Percentiles rank a stretch among this genome's conserved stretches.
Evolutionary conservation across 2,797 vertebrate species (phyloP).

Genomic region (Neostethus bicornis): DNA sequence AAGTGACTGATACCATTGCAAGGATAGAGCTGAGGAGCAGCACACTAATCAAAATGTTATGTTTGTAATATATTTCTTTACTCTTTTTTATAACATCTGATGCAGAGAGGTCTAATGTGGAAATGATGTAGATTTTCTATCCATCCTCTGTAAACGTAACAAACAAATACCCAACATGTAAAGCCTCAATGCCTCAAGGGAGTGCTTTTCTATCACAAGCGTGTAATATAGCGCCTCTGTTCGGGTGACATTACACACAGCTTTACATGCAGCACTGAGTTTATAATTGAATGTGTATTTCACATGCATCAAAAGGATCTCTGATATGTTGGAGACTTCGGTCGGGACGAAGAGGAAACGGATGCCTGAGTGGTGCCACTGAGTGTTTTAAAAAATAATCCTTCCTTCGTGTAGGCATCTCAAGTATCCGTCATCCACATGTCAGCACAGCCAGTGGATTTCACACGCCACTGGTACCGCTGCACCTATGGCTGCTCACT

Average conservation of each 20-base stretch:
- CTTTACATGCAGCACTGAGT: conserved; percentile 71
- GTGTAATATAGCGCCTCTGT: conserved; percentile 70
- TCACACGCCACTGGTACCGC: conserved; percentile 84
- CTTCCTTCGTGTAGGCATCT: conserved; percentile 76
- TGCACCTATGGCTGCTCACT: conserved; percentile 58
- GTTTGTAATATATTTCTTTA: conserved; percentile 65
- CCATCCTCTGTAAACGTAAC: conserved; percentile 50
- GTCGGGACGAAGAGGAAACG: conserved; percentile 44
- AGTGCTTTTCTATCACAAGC: conserved; percentile 80
- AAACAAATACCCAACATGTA: conserved; percentile 73
- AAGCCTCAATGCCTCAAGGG: conserved; percentile 79
- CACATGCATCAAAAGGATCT: conserved; percentile 74
- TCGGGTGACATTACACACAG: conserved; percentile 73
- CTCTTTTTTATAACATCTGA: conserved; percentile 49
- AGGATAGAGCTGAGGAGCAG: conserved; percentile 62
- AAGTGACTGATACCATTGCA: conserved; percentile 77
- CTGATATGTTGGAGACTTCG: conserved; percentile 59
- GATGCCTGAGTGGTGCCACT: conserved; percentile 65
- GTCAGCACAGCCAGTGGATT: conserved; percentile 81
- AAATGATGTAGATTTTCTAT: conserved; percentile 72
- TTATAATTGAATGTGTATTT: conserved; percentile 82
- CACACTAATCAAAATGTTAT: conserved; percentile 66
- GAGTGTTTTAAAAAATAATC: conserved; percentile 81
- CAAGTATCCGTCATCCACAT: conserved; percentile 82
- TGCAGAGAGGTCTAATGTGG: conserved; percentile 59